These are phyloP conservation scores for Drosophila sordidapex DNA, from an alignment of 2,888 invertebrate genomes.

Conservation along the genomic window DNA sequence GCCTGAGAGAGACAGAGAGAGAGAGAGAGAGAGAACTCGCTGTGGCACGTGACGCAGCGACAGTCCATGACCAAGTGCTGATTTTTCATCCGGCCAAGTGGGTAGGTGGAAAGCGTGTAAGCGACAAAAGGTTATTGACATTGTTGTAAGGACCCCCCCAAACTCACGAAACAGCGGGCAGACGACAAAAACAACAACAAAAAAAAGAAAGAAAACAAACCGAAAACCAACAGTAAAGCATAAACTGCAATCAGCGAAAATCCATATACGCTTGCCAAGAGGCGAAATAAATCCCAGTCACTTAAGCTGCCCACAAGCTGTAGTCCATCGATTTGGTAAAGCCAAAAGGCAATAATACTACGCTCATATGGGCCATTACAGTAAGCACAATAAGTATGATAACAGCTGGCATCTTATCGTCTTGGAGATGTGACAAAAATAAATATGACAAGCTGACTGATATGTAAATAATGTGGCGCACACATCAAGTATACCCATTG, in stretches of 20 bases:
- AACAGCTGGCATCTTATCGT: not conserved
- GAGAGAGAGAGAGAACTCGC: constrained; percentile 41
- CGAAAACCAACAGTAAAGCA: constrained; percentile 36
- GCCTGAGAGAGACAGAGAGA: constrained; percentile 11
- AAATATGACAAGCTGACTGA: constrained; percentile 1
- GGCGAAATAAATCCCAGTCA: not conserved
- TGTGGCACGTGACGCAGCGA: constrained; percentile 74
- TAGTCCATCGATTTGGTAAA: constrained; percentile 19
- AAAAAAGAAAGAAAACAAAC: constrained; percentile 25
- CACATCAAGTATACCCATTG: not conserved
- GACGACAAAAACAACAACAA: constrained; percentile 59
- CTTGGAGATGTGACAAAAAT: not conserved
- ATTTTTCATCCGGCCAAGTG: constrained; percentile 68
- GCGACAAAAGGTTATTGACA: constrained; percentile 76
- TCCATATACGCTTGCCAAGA: constrained; percentile 32
- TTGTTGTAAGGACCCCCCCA: constrained; percentile 48
- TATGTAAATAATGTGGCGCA: not conserved
- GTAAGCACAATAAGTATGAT: constrained; percentile 1
- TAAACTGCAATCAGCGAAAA: constrained; percentile 36
- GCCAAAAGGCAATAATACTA: not conserved
- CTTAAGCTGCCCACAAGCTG: constrained; percentile 7
- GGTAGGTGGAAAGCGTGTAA: constrained; percentile 22
- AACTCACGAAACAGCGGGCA: constrained; percentile 35
- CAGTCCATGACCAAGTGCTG: constrained; percentile 80
- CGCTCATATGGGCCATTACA: not conserved